phyloP scores from a whole-genome alignment of 2,888 invertebrate genomes.

The Chrysotoxum bicinctum region DNA sequence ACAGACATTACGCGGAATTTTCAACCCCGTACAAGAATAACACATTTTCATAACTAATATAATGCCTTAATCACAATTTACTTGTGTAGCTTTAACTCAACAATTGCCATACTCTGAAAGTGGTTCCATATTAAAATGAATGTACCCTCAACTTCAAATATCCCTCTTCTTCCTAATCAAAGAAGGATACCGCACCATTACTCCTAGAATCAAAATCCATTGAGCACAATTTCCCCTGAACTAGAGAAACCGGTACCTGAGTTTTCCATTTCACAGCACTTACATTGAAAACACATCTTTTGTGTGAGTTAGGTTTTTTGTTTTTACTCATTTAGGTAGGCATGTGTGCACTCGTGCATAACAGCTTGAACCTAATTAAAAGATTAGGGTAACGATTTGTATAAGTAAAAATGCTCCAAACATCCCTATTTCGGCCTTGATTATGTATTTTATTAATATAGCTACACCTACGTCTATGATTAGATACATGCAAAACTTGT shows the following conservation, averaged over 20 bases:
- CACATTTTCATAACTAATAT: too few relatives aligned
- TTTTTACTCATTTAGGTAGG: neutral
- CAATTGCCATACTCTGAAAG: neutral
- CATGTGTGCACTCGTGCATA: neutral
- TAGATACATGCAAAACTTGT: too few relatives aligned
- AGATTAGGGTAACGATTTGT: neutral
- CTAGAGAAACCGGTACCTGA: neutral
- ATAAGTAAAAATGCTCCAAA: neutral
- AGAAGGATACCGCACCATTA: neutral
- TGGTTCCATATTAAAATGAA: neutral
- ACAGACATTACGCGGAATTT: too few relatives aligned
- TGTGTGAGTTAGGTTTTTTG: neutral
- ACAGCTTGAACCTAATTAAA: neutral
- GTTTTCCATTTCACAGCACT: neutral
- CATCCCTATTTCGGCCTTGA: neutral
- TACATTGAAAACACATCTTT: neutral
- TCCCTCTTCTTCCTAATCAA: too few relatives aligned
- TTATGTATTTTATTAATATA: neutral
- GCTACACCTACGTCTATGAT: too few relatives aligned
- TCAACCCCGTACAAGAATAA: too few relatives aligned
- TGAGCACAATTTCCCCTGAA: neutral
- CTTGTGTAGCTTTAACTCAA: neutral
- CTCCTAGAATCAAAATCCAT: neutral
- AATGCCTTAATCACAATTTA: too few relatives aligned
- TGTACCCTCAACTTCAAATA: too few relatives aligned